Percentiles rank a stretch among this genome's conserved stretches.
phyloP scores from a whole-genome alignment of 1,140 invertebrate species.

The Oppia nitens region DNA sequence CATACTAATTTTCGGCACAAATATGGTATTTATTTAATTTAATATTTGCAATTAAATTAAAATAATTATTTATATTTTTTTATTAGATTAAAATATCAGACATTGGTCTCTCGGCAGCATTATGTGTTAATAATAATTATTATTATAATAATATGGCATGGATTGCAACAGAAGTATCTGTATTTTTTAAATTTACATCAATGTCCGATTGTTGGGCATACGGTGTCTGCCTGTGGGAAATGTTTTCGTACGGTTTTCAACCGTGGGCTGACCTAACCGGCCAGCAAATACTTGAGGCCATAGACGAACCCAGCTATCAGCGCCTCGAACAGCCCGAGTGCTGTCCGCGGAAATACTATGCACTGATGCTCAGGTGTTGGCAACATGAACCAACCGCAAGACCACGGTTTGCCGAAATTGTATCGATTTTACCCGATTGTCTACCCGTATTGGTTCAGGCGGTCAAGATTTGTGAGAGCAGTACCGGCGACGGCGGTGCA shows the following conservation, averaged over 20 bases:
- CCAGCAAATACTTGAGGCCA: constrained; percentile 93
- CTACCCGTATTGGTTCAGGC: constrained; percentile 57
- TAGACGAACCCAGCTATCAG: constrained; percentile 96
- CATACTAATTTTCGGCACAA: constrained; percentile 68
- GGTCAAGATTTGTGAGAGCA: constrained; percentile 19
- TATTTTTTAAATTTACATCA: constrained; percentile 97
- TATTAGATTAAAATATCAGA: constrained; percentile 79
- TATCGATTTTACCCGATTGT: constrained; percentile 38
- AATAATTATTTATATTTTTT: too few relatives aligned
- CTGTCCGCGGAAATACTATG: constrained; percentile 80
- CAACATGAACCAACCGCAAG: constrained; percentile 93
- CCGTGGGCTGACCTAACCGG: constrained; percentile 95
- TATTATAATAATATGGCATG: constrained; percentile 45
- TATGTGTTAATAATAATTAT: constrained; percentile 97
- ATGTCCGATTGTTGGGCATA: constrained; percentile 99
- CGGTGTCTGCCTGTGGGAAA: constrained; percentile 89
- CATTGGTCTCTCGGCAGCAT: constrained; percentile 88
- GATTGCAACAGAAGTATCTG: constrained; percentile 94
- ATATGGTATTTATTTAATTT: constrained; percentile 78
- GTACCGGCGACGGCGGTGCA: constrained; percentile 24
- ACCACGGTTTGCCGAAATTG: constrained; percentile 87
- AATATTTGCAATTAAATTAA: too few relatives aligned
- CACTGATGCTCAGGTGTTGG: constrained; percentile 99
- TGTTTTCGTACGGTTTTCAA: constrained; percentile 91
- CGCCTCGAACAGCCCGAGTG: constrained; percentile 58